Conservation (phyloP, 2,888 invertebrate species). For the Tuberolachnus salignus region DNA sequence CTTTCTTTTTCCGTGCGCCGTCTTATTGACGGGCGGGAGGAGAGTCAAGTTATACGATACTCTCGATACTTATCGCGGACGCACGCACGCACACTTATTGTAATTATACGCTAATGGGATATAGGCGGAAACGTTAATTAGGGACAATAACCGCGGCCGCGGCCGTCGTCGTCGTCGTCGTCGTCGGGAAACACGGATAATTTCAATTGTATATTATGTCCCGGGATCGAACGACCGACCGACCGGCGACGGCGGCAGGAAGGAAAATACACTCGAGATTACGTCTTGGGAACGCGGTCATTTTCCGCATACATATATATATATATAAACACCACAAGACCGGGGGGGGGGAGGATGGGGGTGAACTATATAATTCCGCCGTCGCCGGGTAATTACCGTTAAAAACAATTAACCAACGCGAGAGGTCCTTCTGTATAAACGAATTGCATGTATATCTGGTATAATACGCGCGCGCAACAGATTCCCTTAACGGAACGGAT, state of each 20-base stretch:
- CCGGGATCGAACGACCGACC: slow-evolving; percentile 12
- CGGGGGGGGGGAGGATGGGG: slow-evolving; percentile 1
- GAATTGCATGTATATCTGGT: slow-evolving; percentile 21
- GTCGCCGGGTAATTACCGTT: slow-evolving; percentile 53
- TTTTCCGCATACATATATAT: slow-evolving; percentile 44
- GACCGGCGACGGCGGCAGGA: slow-evolving; percentile 31
- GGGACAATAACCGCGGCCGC: not conserved
- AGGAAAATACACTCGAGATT: slow-evolving; percentile 32
- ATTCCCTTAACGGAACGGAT: slow-evolving; percentile 19
- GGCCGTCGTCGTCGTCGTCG: not conserved
- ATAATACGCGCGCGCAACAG: slow-evolving; percentile 30
- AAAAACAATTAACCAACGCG: slow-evolving; percentile 45
- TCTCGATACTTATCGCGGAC: no score
- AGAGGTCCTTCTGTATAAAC: slow-evolving; percentile 44
- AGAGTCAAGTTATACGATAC: no score
- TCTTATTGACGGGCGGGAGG: no score
- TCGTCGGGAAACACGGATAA: slow-evolving; percentile 12
- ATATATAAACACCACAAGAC: no score
- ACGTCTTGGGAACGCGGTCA: slow-evolving; percentile 51
- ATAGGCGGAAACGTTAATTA: slow-evolving; percentile 36
- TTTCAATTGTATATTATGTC: slow-evolving; percentile 34
- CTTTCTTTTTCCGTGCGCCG: no score
- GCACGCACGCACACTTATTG: not conserved
- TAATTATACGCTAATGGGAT: slow-evolving; percentile 3
- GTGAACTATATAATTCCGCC: slow-evolving; percentile 26